These are phyloP conservation scores for Pantelozetes paolii DNA, from an alignment of 2,888 invertebrate species.

Conservation along the genomic window DNA sequence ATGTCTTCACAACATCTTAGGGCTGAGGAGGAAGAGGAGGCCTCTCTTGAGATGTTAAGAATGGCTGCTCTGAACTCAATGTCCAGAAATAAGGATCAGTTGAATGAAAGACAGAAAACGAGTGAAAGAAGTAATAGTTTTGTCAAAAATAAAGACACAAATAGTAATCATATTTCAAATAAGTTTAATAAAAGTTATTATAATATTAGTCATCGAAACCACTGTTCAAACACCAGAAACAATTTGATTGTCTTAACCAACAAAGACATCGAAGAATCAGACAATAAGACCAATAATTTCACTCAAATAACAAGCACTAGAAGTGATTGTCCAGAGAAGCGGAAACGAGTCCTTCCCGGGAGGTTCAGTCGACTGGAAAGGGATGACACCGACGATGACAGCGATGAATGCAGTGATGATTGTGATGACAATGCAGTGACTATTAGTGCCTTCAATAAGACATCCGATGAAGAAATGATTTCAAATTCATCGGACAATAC, in stretches of 20 bases:
- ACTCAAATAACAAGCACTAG: neutral
- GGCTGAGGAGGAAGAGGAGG: constrained; percentile 5
- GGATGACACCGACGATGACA: constrained; percentile 12
- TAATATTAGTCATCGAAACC: neutral
- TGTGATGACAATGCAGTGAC: constrained; percentile 2
- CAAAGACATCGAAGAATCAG: neutral
- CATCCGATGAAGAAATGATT: neutral
- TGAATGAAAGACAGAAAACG: neutral
- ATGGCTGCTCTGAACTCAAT: constrained; percentile 2
- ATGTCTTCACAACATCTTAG: neutral
- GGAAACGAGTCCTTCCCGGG: constrained; percentile 18
- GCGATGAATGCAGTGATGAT: constrained; percentile 15
- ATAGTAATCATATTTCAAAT: neutral
- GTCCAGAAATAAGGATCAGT: neutral
- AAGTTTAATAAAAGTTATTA: neutral
- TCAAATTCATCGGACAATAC: neutral
- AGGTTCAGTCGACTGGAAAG: constrained; percentile 26
- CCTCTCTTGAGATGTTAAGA: neutral
- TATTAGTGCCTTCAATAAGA: neutral
- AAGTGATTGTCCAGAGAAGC: neutral
- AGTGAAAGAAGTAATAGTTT: neutral
- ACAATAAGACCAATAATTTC: constrained; percentile 7
- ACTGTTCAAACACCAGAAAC: constrained; percentile 9
- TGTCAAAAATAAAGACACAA: neutral
- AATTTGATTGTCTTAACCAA: constrained; percentile 17